These are phyloP conservation scores for Pycnonotus jocosus DNA, from an alignment of 2,113 vertebrate species.

Conservation along the genomic window DNA sequence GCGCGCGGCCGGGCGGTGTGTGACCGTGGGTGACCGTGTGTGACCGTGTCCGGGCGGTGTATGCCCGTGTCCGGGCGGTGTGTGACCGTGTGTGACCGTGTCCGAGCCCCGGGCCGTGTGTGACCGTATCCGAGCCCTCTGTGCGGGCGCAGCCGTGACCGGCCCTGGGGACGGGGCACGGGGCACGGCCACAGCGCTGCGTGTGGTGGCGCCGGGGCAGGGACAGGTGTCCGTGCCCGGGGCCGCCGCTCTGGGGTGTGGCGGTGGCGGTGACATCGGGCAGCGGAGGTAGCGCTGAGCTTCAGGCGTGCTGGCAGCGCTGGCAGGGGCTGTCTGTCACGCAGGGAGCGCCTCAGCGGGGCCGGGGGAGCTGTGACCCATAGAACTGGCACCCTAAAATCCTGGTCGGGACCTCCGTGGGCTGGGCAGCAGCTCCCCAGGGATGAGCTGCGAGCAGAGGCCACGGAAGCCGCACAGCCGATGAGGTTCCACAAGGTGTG, in stretches of 20 bases:
- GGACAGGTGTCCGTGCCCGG: background rate
- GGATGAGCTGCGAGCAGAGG: background rate
- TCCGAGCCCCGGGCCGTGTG: background rate
- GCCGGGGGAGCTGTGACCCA: background rate
- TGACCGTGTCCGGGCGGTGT: too few relatives aligned
- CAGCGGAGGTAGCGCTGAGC: background rate
- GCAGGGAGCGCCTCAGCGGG: background rate
- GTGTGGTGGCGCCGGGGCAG: background rate
- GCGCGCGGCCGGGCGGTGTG: too few relatives aligned
- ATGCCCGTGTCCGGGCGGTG: too few relatives aligned
- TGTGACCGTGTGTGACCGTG: background rate
- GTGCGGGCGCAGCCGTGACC: background rate
- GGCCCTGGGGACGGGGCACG: background rate
- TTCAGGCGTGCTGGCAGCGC: background rate
- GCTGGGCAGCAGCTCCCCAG: background rate
- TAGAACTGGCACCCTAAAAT: rapidly evolving
- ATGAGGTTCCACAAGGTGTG: rapidly evolving
- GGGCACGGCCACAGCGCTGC: background rate
- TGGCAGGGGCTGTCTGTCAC: background rate
- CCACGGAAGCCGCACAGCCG: rapidly evolving
- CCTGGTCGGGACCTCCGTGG: rapidly evolving
- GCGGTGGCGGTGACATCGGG: background rate
- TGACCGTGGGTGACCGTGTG: background rate
- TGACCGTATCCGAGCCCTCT: background rate
- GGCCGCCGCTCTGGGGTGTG: background rate